A percentile compares a stretch with the other conserved stretches of the same genome.
Conservation (phyloP, 1,140 invertebrate species). For the Elysia chlorotica region DNA sequence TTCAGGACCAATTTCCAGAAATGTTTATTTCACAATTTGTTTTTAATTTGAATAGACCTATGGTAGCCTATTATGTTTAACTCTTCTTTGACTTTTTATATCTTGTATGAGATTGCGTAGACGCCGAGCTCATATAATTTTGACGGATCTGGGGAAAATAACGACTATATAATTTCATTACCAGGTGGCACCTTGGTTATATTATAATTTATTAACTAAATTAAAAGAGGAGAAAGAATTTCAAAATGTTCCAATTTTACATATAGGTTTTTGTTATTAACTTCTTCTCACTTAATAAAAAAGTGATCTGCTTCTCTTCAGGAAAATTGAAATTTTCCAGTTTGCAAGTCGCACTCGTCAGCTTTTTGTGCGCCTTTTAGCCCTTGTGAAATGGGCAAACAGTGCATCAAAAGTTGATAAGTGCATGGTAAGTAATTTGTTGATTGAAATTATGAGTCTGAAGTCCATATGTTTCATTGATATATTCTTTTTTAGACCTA, state of each 20-base stretch:
- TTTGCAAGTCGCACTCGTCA: constrained; percentile 93
- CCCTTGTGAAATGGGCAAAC: constrained; percentile 98
- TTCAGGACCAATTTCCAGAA: background rate
- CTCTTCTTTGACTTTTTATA: too few relatives aligned
- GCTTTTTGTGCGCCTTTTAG: constrained; percentile 90
- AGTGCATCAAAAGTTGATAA: constrained; percentile 95
- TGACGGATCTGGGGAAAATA: too few relatives aligned
- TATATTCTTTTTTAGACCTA: too few relatives aligned
- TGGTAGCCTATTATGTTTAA: too few relatives aligned
- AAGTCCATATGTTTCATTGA: background rate
- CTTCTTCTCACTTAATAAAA: background rate
- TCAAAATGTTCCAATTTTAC: too few relatives aligned
- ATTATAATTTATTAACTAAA: too few relatives aligned
- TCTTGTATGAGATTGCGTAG: too few relatives aligned
- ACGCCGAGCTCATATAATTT: too few relatives aligned
- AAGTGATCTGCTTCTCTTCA: constrained; percentile 38
- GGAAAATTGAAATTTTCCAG: constrained; percentile 97
- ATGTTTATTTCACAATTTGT: too few relatives aligned
- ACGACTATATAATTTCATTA: background rate
- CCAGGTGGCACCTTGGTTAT: too few relatives aligned
- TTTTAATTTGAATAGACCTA: too few relatives aligned
- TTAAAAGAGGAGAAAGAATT: too few relatives aligned
- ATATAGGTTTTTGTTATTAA: background rate
- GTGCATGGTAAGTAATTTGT: constrained; percentile 75
- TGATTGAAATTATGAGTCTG: background rate